A percentile compares a stretch with the other conserved stretches of the same genome.
Conservation (phyloP, 1,140 invertebrate genomes). For the Pantala flavescens region DNA sequence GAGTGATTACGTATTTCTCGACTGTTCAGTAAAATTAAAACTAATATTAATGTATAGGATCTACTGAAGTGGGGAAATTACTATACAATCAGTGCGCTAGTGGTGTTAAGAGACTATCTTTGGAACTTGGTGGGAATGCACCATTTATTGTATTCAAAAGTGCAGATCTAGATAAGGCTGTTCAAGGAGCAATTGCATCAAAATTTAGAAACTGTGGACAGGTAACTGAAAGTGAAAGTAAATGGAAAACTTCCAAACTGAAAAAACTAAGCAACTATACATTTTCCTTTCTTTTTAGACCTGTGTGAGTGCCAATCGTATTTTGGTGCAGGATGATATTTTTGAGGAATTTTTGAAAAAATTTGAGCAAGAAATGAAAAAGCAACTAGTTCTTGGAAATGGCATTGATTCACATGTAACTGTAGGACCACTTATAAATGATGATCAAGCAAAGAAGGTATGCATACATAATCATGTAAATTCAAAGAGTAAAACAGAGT, state of each 20-base stretch:
- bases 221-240: slow-evolving; percentile 29
- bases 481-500: no score
- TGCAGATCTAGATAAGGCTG: slow-evolving; percentile 82
- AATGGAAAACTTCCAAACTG: neutral
- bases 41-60: slow-evolving; percentile 42
- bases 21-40: slow-evolving; percentile 4
- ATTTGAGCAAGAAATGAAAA: slow-evolving; percentile 54
- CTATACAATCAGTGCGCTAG: slow-evolving; percentile 74
- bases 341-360: slow-evolving; percentile 74
- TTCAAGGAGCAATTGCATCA: slow-evolving; percentile 73
- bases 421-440: slow-evolving; percentile 87
- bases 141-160: slow-evolving; percentile 95
- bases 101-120: slow-evolving; percentile 77
- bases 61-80: slow-evolving; percentile 79
- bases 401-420: slow-evolving; percentile 61
- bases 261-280: neutral
- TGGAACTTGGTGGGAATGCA: slow-evolving; percentile 97
- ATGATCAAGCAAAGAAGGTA: slow-evolving; percentile 72
- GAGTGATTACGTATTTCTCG: no score
- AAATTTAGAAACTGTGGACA: slow-evolving; percentile 96
- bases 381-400: slow-evolving; percentile 69
- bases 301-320: slow-evolving; percentile 90
- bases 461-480: slow-evolving; percentile 12
- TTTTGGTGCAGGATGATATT: slow-evolving; percentile 78
- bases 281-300: slow-evolving; percentile 47